phyloP scores from a whole-genome alignment of 37 sponge, comb jelly and placozoan genomes.

The Spongilla lacustris region DNA sequence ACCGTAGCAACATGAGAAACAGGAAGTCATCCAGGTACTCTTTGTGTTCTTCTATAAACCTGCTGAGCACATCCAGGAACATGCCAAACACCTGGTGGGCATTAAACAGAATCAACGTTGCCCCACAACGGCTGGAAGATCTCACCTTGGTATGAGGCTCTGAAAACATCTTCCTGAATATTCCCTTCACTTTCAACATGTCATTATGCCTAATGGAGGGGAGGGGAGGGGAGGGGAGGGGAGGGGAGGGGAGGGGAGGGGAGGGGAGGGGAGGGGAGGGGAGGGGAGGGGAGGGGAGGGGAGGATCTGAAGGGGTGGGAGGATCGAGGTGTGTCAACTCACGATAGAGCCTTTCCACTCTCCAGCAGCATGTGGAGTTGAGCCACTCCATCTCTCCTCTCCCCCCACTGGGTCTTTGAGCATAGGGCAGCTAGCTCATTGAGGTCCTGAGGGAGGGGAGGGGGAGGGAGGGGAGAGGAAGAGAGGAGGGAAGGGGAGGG shows the following conservation, averaged over 20 bases:
- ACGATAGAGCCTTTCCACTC: slow-evolving; percentile 55
- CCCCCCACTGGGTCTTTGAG: slow-evolving; percentile 63
- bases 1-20: slow-evolving; percentile 62
- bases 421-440: slow-evolving; percentile 69
- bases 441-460: slow-evolving; percentile 47
- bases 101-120: too few relatives aligned
- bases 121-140: neutral
- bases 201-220: slow-evolving; percentile 58
- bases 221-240: neutral
- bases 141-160: slow-evolving; percentile 78
- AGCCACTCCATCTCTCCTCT: slow-evolving; percentile 78
- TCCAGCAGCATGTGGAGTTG: slow-evolving; percentile 79
- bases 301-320: neutral
- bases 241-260: neutral
- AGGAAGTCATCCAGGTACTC: slow-evolving; percentile 82
- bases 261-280: neutral
- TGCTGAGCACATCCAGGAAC: slow-evolving; percentile 71
- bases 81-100: slow-evolving; percentile 62
- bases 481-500: neutral
- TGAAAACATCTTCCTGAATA: slow-evolving; percentile 69
- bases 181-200: slow-evolving; percentile 59
- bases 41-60: slow-evolving; percentile 59
- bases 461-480: neutral
- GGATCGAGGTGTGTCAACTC: slow-evolving; percentile 11
- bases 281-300: neutral